Evolutionary conservation across 2,113 vertebrate species (phyloP), one percentile per base, ranked within the genome.

Genomic region (Amazona vittata): DNA sequence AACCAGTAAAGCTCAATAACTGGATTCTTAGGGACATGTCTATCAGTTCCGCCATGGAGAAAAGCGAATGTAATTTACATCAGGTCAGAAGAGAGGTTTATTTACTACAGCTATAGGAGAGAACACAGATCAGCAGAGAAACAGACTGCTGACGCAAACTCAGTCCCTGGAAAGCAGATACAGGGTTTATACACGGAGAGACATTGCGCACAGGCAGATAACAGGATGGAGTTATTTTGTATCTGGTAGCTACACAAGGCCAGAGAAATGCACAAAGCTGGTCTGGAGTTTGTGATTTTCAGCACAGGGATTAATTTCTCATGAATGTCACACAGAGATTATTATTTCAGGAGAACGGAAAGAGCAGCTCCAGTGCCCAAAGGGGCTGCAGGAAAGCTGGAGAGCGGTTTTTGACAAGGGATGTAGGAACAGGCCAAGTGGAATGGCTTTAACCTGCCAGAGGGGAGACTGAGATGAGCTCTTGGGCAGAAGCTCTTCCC

Each of bases 361-460:
- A 83, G 46, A 83, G 55, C 55, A 59, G 55, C 33, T 20, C 50
- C 19, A 59, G 55, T 22, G 33, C 31, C 55, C 21, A n/a, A n/a
- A n/a, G 55, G 12, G 33, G 20, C 20, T 1, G 0, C 4, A 59
- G 3, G 20, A 59, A 59, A 59, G 2, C 55, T 59, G 55, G 55
- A 10, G 2, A 14, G 55, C 20, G 33, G 12, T 20, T 59, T 59
- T 3, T 12, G 55, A n/a, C 31, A n/a, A 21, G 55, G 55, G 55
- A 1, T 57, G 31, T 2, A 57, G 55, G 55, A 31, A 0, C 55
- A n/a, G 31, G 55, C 2, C 19, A 57, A 55, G 53, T 29, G 53
- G 2, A 57, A 57, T 57, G 55, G 55, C 55, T 57, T 57, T 2
- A 33, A 13, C 2, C 8, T 57, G 53, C 31, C 53, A 8, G 53